A percentile compares a stretch with the other conserved stretches of the same genome.
These are phyloP conservation scores for Auanema sp. DNA, from an alignment of 2,888 invertebrate genomes.

Conservation along the genomic window DNA sequence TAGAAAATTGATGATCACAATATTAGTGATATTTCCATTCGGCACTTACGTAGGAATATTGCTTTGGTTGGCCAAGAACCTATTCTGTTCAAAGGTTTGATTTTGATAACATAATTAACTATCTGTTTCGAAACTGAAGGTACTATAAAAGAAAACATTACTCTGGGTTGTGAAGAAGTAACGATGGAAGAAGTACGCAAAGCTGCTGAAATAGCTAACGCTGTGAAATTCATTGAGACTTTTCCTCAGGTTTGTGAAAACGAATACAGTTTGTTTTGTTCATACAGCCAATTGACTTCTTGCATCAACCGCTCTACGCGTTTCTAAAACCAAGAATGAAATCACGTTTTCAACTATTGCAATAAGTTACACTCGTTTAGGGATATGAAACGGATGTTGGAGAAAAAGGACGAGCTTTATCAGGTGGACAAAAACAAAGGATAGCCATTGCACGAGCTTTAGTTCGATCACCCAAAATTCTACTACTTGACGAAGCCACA, in stretches of 20 bases:
- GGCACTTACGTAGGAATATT: conserved; percentile 43
- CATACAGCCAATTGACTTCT: too few species aligned
- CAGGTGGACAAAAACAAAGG: conserved; percentile 45
- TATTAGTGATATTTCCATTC: conserved; percentile 27
- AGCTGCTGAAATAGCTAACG: conserved; percentile 40
- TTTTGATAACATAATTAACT: not conserved
- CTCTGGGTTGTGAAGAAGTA: conserved; percentile 31
- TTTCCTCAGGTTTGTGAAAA: conserved; percentile 24
- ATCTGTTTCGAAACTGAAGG: conserved; percentile 17
- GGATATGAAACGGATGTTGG: conserved; percentile 35
- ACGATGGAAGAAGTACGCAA: conserved; percentile 30
- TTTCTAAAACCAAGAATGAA: not conserved
- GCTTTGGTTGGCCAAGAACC: conserved; percentile 54
- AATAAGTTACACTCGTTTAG: conserved; percentile 12
- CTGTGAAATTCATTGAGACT: conserved; percentile 38
- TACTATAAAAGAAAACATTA: conserved; percentile 37
- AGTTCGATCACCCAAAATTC: conserved; percentile 33
- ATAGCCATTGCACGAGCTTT: conserved; percentile 46
- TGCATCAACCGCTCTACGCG: too few species aligned
- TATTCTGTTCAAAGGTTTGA: conserved; percentile 34
- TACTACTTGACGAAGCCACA: conserved; percentile 47
- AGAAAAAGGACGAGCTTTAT: conserved; percentile 26
- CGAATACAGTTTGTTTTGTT: too few species aligned
- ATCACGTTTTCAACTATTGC: not conserved
- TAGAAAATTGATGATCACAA: conserved; percentile 35